A percentile compares a stretch with the other conserved stretches of the same genome.
Evolutionary conservation across 2,888 invertebrate species (phyloP).

Genomic region (Dendrolimus houi): DNA sequence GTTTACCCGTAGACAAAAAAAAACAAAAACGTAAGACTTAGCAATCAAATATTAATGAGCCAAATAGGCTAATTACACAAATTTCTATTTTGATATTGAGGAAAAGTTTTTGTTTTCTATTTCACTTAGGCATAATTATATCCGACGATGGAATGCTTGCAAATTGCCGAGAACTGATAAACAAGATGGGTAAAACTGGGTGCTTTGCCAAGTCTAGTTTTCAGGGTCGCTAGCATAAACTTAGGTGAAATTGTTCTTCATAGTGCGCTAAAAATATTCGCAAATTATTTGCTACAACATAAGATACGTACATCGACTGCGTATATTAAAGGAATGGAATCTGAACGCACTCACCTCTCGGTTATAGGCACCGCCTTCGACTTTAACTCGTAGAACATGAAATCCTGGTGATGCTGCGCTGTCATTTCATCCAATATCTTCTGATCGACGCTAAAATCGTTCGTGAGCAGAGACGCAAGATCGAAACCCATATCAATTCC

Average conservation of each 20-base stretch:
- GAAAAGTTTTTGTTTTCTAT: no score
- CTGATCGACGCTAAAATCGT: slow-evolving; percentile 70
- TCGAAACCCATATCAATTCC: slow-evolving; percentile 81
- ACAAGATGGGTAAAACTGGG: slow-evolving; percentile 50
- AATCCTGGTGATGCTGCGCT: slow-evolving; percentile 73
- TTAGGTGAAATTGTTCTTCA: slow-evolving; percentile 67
- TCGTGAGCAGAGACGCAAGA: slow-evolving; percentile 74
- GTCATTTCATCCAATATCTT: slow-evolving; percentile 75
- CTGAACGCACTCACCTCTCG: slow-evolving; percentile 65
- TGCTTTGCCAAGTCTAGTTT: slow-evolving; percentile 66
- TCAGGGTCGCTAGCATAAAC: slow-evolving; percentile 57
- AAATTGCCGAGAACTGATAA: slow-evolving; percentile 41
- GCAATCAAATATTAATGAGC: no score
- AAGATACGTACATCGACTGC: slow-evolving; percentile 1
- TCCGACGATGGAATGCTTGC: slow-evolving; percentile 24
- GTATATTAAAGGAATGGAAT: background rate
- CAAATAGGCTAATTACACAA: no score
- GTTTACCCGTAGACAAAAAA: slow-evolving; percentile 1
- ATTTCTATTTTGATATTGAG: no score
- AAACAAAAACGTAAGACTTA: background rate
- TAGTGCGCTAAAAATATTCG: slow-evolving; percentile 67
- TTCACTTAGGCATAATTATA: slow-evolving; percentile 5
- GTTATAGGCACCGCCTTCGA: slow-evolving; percentile 76
- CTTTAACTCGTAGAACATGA: slow-evolving; percentile 79
- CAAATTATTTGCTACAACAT: slow-evolving; percentile 30